phyloP scores from a whole-genome alignment of 1,140 invertebrate genomes.

The Drosophila nigromelanica region DNA sequence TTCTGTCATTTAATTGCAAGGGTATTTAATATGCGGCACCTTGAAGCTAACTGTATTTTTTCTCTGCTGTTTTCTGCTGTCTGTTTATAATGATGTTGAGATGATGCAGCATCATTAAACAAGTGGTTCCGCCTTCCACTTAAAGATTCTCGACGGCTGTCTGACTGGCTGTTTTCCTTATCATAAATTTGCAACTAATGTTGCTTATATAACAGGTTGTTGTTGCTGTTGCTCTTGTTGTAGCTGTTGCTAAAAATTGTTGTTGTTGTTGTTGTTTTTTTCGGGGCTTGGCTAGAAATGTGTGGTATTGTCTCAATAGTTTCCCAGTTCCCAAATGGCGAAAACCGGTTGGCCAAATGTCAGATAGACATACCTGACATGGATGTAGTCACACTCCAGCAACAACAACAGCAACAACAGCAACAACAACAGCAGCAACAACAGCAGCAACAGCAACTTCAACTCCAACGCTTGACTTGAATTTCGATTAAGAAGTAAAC shows the following conservation, averaged over 20 bases:
- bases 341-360: constrained; percentile 51
- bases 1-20: background rate
- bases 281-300: constrained; percentile 27
- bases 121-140: constrained; percentile 54
- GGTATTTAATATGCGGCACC: background rate
- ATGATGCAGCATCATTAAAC: constrained; percentile 36
- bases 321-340: background rate
- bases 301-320: constrained; percentile 17
- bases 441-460: too few species aligned
- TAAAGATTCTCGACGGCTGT: constrained; percentile 39
- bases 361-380: constrained; percentile 30
- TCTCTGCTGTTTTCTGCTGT: background rate
- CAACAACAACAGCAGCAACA: constrained; percentile 29
- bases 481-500: constrained; percentile 49
- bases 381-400: constrained; percentile 15
- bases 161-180: constrained; percentile 15
- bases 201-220: constrained; percentile 61
- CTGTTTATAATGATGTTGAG: constrained; percentile 15
- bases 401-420: constrained; percentile 9
- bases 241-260: background rate
- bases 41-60: background rate
- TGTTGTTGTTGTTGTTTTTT: background rate
- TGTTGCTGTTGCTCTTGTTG: background rate
- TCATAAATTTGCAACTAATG: constrained; percentile 69
- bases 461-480: constrained; percentile 33